Percentiles rank a stretch among this genome's conserved stretches.
These are phyloP conservation scores for Parapsyche elsis DNA, from an alignment of 1,140 invertebrate species.

Conservation along the genomic window DNA sequence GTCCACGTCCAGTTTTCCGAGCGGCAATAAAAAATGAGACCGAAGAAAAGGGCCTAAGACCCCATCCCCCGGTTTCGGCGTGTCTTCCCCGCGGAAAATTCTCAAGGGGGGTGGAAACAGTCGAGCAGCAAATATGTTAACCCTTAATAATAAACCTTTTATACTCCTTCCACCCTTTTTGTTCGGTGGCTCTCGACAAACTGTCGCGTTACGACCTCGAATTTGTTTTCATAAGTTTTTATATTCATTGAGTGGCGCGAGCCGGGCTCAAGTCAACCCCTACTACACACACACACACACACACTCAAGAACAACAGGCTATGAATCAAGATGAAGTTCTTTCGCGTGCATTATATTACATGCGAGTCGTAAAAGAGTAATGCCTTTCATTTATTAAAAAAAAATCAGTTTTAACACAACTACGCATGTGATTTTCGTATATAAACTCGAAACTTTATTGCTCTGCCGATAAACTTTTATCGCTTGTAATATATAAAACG, in stretches of 20 bases:
- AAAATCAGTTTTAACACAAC: too few species aligned
- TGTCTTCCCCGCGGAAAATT: background rate
- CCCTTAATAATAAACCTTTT: constrained; percentile 27
- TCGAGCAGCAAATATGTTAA: constrained; percentile 17
- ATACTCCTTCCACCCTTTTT: background rate
- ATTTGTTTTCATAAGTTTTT: constrained; percentile 31
- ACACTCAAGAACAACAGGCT: background rate
- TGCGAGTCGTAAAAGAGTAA: too few species aligned
- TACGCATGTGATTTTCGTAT: too few species aligned
- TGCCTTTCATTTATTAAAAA: too few species aligned
- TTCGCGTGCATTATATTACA: background rate
- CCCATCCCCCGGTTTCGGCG: background rate
- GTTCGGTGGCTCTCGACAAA: background rate
- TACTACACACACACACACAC: background rate
- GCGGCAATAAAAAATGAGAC: constrained; percentile 12
- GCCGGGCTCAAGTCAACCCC: background rate
- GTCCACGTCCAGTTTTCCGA: background rate
- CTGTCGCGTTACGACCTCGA: constrained; percentile 5
- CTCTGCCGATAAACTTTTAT: too few species aligned
- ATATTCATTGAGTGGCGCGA: constrained; percentile 3
- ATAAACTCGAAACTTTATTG: too few species aligned
- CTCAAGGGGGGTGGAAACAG: background rate
- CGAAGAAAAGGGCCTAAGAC: background rate
- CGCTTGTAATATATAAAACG: too few species aligned
- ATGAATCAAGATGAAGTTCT: constrained; percentile 23